A percentile compares a stretch with the other conserved stretches of the same genome.
Evolutionary conservation across 2,888 invertebrate species (phyloP).

Genomic region (Rhorus exstirpatorius): DNA sequence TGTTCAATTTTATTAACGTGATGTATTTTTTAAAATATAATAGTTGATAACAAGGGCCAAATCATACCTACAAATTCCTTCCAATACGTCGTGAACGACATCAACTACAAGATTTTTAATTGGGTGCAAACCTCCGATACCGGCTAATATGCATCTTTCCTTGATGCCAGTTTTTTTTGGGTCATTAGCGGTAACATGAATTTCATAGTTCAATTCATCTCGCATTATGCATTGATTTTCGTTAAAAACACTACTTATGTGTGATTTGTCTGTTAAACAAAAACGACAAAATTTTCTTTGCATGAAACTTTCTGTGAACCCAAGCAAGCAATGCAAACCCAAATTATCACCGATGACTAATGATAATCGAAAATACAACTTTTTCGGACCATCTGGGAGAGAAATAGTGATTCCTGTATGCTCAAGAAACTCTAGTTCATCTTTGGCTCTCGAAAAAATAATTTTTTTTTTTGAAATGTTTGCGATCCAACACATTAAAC

Average conservation of each 20-base stretch:
- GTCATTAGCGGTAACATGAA: slow-evolving; percentile 28
- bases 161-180: slow-evolving; percentile 33
- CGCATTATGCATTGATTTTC: slow-evolving; percentile 43
- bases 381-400: slow-evolving; percentile 27
- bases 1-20: slow-evolving; percentile 39
- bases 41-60: slow-evolving; percentile 16
- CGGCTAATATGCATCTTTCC: slow-evolving; percentile 28
- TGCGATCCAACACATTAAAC: slow-evolving; percentile 60
- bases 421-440: slow-evolving; percentile 64
- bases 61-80: slow-evolving; percentile 43
- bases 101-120: slow-evolving; percentile 23
- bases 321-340: slow-evolving; percentile 46
- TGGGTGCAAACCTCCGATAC: slow-evolving; percentile 27
- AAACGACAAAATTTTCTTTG: slow-evolving; percentile 50
- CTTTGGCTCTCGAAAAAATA: slow-evolving; percentile 61
- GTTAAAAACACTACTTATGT: slow-evolving; percentile 25
- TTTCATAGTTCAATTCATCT: slow-evolving; percentile 13
- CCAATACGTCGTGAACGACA: slow-evolving; percentile 33
- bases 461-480: slow-evolving; percentile 51
- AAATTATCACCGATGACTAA: slow-evolving; percentile 56
- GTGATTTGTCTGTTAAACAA: slow-evolving; percentile 32
- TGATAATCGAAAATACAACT: slow-evolving; percentile 34
- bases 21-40: slow-evolving; percentile 30
- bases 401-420: slow-evolving; percentile 46
- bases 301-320: slow-evolving; percentile 48